These are phyloP conservation scores for Pagetopsis macropterus DNA, from an alignment of 2,797 vertebrate genomes.

Conservation along the genomic window DNA sequence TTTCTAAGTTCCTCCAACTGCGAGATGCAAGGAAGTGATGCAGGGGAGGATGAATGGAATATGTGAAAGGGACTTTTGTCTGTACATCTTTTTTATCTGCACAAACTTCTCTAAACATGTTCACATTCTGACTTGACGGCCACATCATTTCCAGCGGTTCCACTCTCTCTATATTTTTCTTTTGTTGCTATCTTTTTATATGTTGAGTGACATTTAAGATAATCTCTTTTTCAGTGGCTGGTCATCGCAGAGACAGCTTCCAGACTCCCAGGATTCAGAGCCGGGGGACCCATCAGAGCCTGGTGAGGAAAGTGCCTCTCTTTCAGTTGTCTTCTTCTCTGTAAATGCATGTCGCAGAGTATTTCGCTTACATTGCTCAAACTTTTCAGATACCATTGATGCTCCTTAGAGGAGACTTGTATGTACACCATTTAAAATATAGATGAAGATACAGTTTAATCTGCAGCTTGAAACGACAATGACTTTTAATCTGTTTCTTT, in stretches of 20 bases:
- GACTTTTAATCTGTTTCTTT: constrained; percentile 1
- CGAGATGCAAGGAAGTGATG: neutral
- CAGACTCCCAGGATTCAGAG: constrained; percentile 26
- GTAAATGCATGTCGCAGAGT: constrained; percentile 36
- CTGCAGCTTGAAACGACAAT: constrained; percentile 7
- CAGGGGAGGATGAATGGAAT: neutral
- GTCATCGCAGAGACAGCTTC: constrained; percentile 43
- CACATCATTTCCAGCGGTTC: neutral
- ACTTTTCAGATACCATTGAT: constrained; percentile 11
- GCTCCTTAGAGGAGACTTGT: constrained; percentile 4
- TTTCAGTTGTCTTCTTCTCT: constrained; percentile 25
- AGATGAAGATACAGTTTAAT: neutral
- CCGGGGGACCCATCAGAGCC: constrained; percentile 27
- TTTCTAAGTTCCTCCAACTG: neutral
- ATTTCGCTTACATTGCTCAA: constrained; percentile 43
- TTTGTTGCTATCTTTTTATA: neutral
- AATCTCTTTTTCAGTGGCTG: constrained; percentile 24
- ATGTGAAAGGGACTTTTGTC: neutral
- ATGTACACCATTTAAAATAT: constrained; percentile 33
- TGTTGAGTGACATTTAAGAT: constrained; percentile 22
- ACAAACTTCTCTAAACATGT: neutral
- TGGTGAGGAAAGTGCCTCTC: constrained; percentile 27
- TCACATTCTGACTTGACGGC: neutral
- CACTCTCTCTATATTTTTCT: constrained; percentile 12
- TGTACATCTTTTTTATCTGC: constrained; percentile 1